Evolutionary conservation across 2,113 vertebrate species (phyloP).

Genomic region (Lota lota): DNA sequence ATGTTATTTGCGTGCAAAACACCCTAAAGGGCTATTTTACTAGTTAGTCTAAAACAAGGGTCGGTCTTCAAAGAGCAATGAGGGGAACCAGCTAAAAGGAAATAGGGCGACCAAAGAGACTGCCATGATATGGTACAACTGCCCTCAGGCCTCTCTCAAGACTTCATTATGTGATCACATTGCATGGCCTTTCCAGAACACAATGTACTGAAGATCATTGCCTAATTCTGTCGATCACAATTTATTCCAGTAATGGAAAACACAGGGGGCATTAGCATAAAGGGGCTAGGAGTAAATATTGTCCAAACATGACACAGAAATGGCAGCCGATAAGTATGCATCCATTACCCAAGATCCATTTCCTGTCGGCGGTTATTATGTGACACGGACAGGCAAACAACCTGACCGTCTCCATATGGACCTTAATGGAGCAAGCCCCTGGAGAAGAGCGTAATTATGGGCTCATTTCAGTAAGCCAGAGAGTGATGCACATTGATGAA

Average conservation of each 20-base stretch:
- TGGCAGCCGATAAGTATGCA: constrained; percentile 52
- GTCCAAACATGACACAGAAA: constrained; percentile 50
- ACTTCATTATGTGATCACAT: neutral
- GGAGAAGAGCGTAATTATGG: constrained; percentile 56
- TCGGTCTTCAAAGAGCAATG: constrained; percentile 9
- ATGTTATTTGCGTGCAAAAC: constrained; percentile 12
- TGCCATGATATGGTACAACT: neutral
- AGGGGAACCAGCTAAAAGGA: neutral
- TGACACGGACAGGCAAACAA: constrained; percentile 50
- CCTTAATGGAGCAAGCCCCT: constrained; percentile 59
- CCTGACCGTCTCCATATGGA: constrained; percentile 42
- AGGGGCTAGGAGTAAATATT: constrained; percentile 57
- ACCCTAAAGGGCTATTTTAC: neutral
- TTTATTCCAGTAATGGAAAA: constrained; percentile 23
- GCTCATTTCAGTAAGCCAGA: constrained; percentile 46
- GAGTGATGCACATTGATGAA: constrained; percentile 61
- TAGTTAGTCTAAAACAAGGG: constrained; percentile 16
- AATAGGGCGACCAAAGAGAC: neutral
- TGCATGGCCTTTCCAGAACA: constrained; percentile 16
- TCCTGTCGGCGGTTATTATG: constrained; percentile 56
- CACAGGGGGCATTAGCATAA: constrained; percentile 40
- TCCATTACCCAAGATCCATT: constrained; percentile 68
- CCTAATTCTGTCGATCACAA: neutral
- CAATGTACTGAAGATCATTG: neutral
- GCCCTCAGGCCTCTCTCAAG: constrained; percentile 15